Percentiles rank a stretch among this genome's conserved stretches.
Evolutionary conservation across 92 coral and sea anemone genomes (phyloP).

Genomic region (Epizoanthus ramosus): DNA sequence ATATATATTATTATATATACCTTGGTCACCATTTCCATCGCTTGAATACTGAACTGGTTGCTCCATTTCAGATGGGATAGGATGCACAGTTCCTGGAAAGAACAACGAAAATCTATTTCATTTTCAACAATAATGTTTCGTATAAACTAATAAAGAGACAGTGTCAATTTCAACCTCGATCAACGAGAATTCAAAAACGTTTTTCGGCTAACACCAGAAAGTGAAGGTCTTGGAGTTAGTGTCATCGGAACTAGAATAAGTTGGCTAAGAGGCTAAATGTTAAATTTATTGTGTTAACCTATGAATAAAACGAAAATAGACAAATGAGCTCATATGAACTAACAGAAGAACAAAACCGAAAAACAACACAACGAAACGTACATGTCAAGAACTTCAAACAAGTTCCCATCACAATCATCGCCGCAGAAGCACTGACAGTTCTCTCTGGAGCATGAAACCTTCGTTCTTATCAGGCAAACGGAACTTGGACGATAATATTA

Average conservation of each 20-base stretch:
- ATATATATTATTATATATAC: not conserved
- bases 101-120: no score
- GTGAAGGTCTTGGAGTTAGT: no score
- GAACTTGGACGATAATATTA: not conserved
- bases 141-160: no score
- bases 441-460: not conserved
- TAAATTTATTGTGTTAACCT: no score
- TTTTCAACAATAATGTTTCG: no score
- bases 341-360: not conserved
- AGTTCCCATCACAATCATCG: not conserved
- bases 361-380: not conserved
- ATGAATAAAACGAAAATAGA: not conserved
- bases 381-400: not conserved
- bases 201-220: no score
- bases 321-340: not conserved
- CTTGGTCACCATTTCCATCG: conserved; percentile 9
- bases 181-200: no score
- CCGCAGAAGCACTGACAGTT: not conserved
- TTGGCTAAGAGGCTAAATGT: no score
- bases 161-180: no score
- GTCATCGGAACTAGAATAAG: no score
- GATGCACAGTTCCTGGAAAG: no score
- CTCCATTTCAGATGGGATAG: no score
- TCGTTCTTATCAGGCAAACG: not conserved
- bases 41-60: not conserved